Percentiles rank a stretch among this genome's conserved stretches.
These are phyloP conservation scores for Amphiura filiformis DNA, from an alignment of 35 echinoderm and acorn worm species.

Conservation along the genomic window DNA sequence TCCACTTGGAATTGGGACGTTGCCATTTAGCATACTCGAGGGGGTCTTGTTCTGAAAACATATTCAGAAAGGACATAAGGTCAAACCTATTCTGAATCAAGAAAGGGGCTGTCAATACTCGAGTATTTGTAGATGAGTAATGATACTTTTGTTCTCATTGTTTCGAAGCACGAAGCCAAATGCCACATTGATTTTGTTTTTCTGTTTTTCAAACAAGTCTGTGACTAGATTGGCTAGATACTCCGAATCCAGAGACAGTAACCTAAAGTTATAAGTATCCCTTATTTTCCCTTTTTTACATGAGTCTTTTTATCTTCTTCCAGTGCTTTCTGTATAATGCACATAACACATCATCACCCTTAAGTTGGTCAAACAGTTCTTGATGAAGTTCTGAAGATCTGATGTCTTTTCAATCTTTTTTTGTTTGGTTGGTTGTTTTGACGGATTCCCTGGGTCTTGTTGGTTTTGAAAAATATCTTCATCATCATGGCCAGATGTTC, in stretches of 20 bases:
- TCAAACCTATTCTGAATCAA: neutral
- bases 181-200: constrained; percentile 20
- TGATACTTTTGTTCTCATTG: constrained; percentile 15
- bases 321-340: neutral
- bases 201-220: constrained; percentile 18
- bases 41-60: neutral
- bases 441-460: too few species aligned
- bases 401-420: too few species aligned
- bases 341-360: neutral
- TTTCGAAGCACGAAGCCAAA: constrained; percentile 27
- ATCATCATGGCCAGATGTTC: too few species aligned
- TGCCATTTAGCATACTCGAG: neutral
- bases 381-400: neutral
- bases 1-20: constrained; percentile 21
- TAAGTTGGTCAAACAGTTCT: neutral
- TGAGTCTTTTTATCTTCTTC: neutral
- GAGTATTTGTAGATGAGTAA: neutral
- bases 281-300: too few species aligned
- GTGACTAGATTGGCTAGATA: neutral
- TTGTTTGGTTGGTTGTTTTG: too few species aligned
- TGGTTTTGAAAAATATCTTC: too few species aligned
- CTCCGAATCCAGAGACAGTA: neutral
- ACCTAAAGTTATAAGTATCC: constrained; percentile 50
- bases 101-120: neutral
- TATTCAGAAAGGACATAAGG: neutral